Evolutionary conservation across 2,113 vertebrate species (phyloP).

Genomic region (Limanda limanda): DNA sequence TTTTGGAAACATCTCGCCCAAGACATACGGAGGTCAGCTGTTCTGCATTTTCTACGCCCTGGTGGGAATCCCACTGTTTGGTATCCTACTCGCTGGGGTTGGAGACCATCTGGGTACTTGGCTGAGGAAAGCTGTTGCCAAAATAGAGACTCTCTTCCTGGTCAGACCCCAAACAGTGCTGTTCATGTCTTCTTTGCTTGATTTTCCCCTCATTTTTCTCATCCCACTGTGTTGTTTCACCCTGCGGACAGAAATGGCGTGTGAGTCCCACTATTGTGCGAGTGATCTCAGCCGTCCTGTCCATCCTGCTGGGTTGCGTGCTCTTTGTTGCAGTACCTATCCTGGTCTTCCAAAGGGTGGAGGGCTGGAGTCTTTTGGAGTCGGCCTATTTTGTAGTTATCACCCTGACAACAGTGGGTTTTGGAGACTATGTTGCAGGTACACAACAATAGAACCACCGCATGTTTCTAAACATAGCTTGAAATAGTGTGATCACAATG

Average conservation of each 20-base stretch:
- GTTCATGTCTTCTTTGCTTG: neutral
- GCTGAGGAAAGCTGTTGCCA: slow-evolving; percentile 86
- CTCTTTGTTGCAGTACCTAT: slow-evolving; percentile 89
- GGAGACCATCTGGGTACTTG: slow-evolving; percentile 91
- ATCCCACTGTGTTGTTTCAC: slow-evolving; percentile 17
- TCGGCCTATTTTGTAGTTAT: slow-evolving; percentile 92
- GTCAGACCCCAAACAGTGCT: slow-evolving; percentile 65
- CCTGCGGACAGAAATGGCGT: slow-evolving; percentile 85
- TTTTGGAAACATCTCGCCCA: slow-evolving; percentile 90
- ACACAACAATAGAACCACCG: slow-evolving; percentile 9
- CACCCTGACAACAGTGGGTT: slow-evolving; percentile 92
- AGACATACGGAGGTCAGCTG: slow-evolving; percentile 86
- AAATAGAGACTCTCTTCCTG: slow-evolving; percentile 90
- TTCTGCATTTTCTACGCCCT: slow-evolving; percentile 93
- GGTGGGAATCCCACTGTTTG: slow-evolving; percentile 92
- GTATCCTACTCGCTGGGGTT: slow-evolving; percentile 89
- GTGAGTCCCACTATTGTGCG: slow-evolving; percentile 88
- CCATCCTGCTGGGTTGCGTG: slow-evolving; percentile 88
- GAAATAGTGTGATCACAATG: neutral
- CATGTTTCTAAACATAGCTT: neutral
- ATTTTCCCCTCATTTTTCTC: neutral
- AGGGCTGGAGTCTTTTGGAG: slow-evolving; percentile 86
- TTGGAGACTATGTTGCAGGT: slow-evolving; percentile 94
- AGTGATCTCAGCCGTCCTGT: slow-evolving; percentile 88
- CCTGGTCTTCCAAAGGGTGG: slow-evolving; percentile 86